Evolutionary conservation across 1,140 invertebrate genomes (phyloP).

Genomic region (Pogonomyrmex californicus): DNA sequence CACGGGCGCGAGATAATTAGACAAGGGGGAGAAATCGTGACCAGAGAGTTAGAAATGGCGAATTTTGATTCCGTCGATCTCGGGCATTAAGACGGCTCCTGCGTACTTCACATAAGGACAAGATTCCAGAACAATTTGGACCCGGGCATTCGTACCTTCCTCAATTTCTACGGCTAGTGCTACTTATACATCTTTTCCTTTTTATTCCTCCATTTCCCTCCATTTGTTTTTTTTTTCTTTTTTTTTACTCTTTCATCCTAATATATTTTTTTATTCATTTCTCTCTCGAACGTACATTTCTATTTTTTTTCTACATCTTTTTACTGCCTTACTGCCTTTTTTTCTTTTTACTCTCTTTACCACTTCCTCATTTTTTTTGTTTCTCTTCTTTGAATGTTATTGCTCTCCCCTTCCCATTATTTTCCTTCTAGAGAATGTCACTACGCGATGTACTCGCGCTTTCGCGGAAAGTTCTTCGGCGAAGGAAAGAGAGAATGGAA

Average conservation of each 20-base stretch:
- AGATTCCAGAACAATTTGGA: constrained; percentile 57
- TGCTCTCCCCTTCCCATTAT: background rate
- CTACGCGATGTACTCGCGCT: constrained; percentile 53
- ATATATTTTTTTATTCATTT: background rate
- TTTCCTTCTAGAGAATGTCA: constrained; percentile 67
- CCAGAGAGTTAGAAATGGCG: constrained; percentile 44
- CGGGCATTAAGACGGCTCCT: constrained; percentile 72
- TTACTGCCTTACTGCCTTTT: background rate
- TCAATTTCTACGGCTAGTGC: constrained; percentile 37
- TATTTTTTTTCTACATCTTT: background rate
- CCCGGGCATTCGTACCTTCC: constrained; percentile 72
- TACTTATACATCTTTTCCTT: constrained; percentile 22
- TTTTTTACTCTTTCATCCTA: constrained; percentile 1
- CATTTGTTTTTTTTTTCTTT: constrained; percentile 19
- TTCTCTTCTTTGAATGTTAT: constrained; percentile 29
- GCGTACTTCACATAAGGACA: constrained; percentile 51
- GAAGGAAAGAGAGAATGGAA: constrained; percentile 51
- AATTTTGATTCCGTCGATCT: constrained; percentile 67
- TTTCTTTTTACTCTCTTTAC: background rate
- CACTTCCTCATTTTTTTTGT: constrained; percentile 3
- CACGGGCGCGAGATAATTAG: constrained; percentile 27
- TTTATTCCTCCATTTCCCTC: background rate
- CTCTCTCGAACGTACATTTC: constrained; percentile 3
- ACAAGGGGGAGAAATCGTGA: constrained; percentile 25
- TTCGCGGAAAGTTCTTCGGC: constrained; percentile 60